Evolutionary conservation across 2,888 invertebrate genomes (phyloP).

Genomic region (Rhagonycha fulva): DNA sequence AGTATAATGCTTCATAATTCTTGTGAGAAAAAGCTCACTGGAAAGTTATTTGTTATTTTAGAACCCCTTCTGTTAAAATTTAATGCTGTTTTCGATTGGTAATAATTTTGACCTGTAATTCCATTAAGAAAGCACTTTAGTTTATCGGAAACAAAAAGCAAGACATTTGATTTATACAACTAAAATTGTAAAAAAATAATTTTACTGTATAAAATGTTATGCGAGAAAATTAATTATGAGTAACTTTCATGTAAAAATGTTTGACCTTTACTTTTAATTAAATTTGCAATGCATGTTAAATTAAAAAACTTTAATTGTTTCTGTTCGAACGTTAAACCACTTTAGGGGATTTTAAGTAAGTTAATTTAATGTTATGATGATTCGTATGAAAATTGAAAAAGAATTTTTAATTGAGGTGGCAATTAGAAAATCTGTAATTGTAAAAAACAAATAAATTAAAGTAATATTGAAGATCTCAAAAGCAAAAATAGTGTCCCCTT

Average conservation of each 20-base stretch:
- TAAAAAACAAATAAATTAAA: background rate
- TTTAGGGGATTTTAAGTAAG: background rate
- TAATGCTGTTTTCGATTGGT: background rate
- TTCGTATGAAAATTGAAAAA: background rate
- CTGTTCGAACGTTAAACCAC: background rate
- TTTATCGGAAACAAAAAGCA: background rate
- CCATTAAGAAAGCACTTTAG: background rate
- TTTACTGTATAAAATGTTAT: background rate
- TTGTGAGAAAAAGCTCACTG: background rate
- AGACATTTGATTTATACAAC: background rate
- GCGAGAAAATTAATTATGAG: background rate
- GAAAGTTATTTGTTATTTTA: background rate
- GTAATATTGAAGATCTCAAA: slow-evolving; percentile 32
- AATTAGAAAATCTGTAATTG: background rate
- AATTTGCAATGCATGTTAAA: background rate
- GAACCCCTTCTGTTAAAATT: background rate
- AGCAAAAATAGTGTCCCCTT: slow-evolving; percentile 41
- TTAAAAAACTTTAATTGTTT: background rate
- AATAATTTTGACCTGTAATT: background rate
- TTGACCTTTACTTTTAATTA: background rate
- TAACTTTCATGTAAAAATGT: background rate
- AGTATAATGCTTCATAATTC: background rate
- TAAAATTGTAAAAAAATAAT: background rate
- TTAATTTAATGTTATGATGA: background rate
- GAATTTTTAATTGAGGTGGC: background rate